Base-by-base conservation (phyloP, 2,113 vertebrate species). In the Rallus limicola region DNA sequence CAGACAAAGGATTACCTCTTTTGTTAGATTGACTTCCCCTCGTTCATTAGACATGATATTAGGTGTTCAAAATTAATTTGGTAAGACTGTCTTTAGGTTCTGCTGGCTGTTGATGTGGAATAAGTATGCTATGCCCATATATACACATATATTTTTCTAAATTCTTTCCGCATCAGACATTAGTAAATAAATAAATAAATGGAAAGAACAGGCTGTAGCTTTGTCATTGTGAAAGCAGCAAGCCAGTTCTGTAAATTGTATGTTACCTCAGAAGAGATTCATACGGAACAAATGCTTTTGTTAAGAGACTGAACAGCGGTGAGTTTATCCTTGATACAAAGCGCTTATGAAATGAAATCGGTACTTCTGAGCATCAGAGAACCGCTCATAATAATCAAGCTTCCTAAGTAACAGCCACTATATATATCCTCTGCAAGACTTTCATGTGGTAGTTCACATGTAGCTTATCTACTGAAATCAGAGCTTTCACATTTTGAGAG, bases 291-390 rank as follows among this genome's bases (percentile, higher is more conserved):
- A 86, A 83, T 46, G 46, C 10, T 88, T 93, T 83, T 59, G n/a
- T 83, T 63, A 67, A 56, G 67, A 71, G 83, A 62, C 55, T 60
- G 67, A 88, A 60, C 29, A 53, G 48, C 14, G 67, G 26, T 81
- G 59, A 76, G 40, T 72, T 83, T 77, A 70, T 92, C 40, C 76
- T 88, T 92, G 40, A 70, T 83, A 38, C 21, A 78, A 86, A 91
- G n/a, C 2, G 1, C 34, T 78, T 88, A 50, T 58, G 72, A 88
- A 74, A 74, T 50, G 5, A 46, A 82, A 60, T 89, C 5, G 2
- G 24, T 83, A 17, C 63, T 91, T 86, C 36, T 81, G n/a, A 81
- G 18, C 53, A 88, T 55, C 44, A 46, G 34, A 75, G 26, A 87
- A 62, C 21, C 25, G 52, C 60, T 86, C 4, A 2, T 71, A 77